These are phyloP conservation scores for Varecia variegata DNA, from an alignment of 2,797 vertebrate species.

Conservation along the genomic window DNA sequence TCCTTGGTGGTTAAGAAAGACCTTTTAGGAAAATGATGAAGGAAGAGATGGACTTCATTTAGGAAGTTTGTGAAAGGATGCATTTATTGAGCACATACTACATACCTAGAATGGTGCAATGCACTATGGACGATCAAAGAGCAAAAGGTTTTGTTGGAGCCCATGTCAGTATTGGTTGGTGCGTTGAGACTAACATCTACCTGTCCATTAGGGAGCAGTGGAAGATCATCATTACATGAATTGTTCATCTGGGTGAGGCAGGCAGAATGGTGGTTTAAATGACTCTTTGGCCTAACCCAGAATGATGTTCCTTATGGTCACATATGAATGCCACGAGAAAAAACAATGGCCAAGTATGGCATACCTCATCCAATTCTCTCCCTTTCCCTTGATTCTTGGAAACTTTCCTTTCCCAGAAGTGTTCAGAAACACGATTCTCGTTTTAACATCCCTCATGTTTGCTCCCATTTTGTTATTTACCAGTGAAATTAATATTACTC, in stretches of 20 bases:
- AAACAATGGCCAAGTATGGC: neutral
- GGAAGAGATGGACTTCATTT: neutral
- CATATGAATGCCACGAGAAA: neutral
- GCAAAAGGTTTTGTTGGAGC: neutral
- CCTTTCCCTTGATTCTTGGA: neutral
- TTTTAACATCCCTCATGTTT: neutral
- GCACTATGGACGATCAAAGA: neutral
- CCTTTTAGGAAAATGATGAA: neutral
- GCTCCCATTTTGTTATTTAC: slow-evolving; percentile 50
- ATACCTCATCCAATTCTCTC: neutral
- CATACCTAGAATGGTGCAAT: neutral
- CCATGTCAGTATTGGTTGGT: neutral
- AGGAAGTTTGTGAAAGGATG: neutral
- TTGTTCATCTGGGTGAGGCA: neutral
- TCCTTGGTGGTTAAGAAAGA: neutral
- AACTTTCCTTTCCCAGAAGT: neutral
- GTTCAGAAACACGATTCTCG: neutral
- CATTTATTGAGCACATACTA: neutral
- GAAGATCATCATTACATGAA: neutral
- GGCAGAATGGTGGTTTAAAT: neutral
- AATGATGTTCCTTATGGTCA: neutral
- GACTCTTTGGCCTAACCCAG: neutral
- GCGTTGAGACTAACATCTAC: neutral
- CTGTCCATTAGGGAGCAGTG: neutral
- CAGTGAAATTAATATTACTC: slow-evolving; percentile 59